Conservation (phyloP, 2,888 invertebrate genomes). For the Dermolepida albohirtum region DNA sequence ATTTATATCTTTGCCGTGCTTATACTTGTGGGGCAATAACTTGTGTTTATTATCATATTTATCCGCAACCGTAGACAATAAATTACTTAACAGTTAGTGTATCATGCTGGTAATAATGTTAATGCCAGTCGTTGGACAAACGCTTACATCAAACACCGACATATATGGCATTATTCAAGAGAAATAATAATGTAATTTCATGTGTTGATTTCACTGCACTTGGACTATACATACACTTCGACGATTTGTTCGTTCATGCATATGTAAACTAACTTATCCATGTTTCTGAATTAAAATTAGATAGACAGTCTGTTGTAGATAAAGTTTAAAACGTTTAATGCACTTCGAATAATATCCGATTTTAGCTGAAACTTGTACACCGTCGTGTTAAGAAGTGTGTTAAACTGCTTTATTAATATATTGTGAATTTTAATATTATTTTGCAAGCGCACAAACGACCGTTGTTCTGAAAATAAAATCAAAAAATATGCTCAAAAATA, state of each 20-base stretch:
- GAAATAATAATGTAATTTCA: slow-evolving; percentile 37
- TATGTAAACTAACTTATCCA: slow-evolving; percentile 23
- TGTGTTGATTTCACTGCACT: slow-evolving; percentile 24
- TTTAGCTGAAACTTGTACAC: too few species aligned
- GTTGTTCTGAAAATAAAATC: too few species aligned
- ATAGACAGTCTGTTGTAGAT: neutral
- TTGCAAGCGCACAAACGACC: too few species aligned
- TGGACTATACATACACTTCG: slow-evolving; percentile 7
- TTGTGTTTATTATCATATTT: slow-evolving; percentile 41
- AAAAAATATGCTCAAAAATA: too few species aligned
- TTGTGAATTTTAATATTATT: too few species aligned
- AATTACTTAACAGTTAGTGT: slow-evolving; percentile 42
- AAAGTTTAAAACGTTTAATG: neutral
- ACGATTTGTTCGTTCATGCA: slow-evolving; percentile 21
- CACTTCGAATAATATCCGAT: too few species aligned
- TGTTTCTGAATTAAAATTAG: slow-evolving; percentile 28
- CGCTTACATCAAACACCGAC: slow-evolving; percentile 35
- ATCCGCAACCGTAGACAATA: slow-evolving; percentile 38
- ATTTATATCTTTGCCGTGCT: slow-evolving; percentile 29
- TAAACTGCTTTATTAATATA: too few species aligned
- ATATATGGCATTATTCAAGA: slow-evolving; percentile 35
- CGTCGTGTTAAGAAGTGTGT: too few species aligned
- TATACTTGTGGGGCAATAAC: slow-evolving; percentile 38
- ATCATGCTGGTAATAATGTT: slow-evolving; percentile 42
- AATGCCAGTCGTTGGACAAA: slow-evolving; percentile 39